Evolutionary conservation across 2,888 invertebrate species (phyloP).

Genomic region (Mycalesis mineus): DNA sequence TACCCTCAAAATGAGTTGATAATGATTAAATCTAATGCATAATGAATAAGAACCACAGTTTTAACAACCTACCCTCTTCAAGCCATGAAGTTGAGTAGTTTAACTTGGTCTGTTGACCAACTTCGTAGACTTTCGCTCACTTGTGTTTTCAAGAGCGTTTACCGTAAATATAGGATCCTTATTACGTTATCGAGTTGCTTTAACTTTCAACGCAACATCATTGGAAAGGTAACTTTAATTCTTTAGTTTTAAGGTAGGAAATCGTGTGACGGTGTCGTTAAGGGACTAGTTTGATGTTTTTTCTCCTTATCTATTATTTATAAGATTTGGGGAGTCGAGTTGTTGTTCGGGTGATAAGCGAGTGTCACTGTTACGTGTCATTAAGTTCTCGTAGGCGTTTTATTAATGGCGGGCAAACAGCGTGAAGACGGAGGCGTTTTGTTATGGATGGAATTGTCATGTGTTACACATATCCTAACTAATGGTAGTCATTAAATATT

Average conservation of each 20-base stretch:
- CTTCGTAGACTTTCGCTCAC: constrained; percentile 10
- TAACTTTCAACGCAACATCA: background rate
- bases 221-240: background rate
- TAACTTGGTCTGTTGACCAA: constrained; percentile 7
- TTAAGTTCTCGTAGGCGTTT: constrained; percentile 7
- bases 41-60: background rate
- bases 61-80: background rate
- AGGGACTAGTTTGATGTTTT: constrained; percentile 10
- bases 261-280: background rate
- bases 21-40: background rate
- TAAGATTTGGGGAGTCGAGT: constrained; percentile 14
- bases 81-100: background rate
- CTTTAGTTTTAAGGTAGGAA: background rate
- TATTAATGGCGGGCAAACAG: constrained; percentile 6
- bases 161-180: constrained; percentile 16
- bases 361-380: constrained; percentile 12
- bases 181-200: constrained; percentile 13
- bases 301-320: constrained; percentile 14
- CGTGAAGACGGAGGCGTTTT: background rate
- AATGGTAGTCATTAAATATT: too few relatives aligned
- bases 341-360: constrained; percentile 9
- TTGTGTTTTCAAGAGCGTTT: constrained; percentile 16
- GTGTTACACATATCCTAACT: too few relatives aligned
- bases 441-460: background rate
- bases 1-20: too few relatives aligned